phyloP scores from a whole-genome alignment of 2,888 invertebrate genomes.

The Ethmia dodecea region DNA sequence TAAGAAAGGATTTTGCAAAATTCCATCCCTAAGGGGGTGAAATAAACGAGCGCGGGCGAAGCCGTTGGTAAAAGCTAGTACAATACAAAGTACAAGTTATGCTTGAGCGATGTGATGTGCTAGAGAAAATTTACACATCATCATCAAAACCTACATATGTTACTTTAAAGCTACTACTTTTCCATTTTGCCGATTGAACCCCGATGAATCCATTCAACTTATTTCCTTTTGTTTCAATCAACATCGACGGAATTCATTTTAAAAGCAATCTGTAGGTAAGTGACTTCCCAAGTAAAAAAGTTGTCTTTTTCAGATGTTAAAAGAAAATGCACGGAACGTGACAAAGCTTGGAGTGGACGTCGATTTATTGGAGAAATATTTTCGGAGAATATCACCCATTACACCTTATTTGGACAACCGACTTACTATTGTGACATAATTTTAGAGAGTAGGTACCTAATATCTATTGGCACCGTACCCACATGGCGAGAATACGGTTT shows the following conservation, averaged over 20 bases:
- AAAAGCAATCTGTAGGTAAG: slow-evolving; percentile 8
- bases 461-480: too few relatives aligned
- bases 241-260: slow-evolving; percentile 3
- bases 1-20: too few relatives aligned
- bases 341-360: slow-evolving; percentile 63
- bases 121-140: too few relatives aligned
- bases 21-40: too few relatives aligned
- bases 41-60: too few relatives aligned
- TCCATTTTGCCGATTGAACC: slow-evolving; percentile 1
- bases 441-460: too few relatives aligned
- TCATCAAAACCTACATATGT: too few relatives aligned
- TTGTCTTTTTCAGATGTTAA: slow-evolving; percentile 52
- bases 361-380: slow-evolving; percentile 65
- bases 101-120: too few relatives aligned
- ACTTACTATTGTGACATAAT: slow-evolving; percentile 51
- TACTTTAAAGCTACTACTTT: too few relatives aligned
- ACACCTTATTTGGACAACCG: slow-evolving; percentile 69
- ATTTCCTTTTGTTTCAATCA: slow-evolving; percentile 8
- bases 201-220: slow-evolving; percentile 5
- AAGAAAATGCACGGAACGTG: slow-evolving; percentile 49
- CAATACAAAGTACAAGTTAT: too few relatives aligned
- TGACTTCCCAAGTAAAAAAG: not conserved
- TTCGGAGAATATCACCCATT: slow-evolving; percentile 70
- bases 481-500: too few relatives aligned
- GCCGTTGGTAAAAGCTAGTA: too few relatives aligned